Evolutionary conservation across 1,140 invertebrate genomes (phyloP).

Genomic region (Tigriopus japonicus): DNA sequence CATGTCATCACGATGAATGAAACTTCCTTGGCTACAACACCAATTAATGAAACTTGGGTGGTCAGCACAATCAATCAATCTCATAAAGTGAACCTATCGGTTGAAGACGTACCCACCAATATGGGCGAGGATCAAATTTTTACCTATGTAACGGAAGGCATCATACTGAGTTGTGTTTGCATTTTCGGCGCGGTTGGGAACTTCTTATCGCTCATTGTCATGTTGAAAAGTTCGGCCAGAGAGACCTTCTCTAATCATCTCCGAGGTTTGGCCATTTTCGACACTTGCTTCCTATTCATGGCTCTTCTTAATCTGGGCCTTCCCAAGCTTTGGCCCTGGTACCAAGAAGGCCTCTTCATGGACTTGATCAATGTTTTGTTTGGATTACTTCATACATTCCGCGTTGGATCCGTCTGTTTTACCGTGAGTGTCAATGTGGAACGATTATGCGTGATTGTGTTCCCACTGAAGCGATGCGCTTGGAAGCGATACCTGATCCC

Average conservation of each 20-base stretch:
- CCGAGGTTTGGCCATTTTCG: not conserved
- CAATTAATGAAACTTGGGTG: no score
- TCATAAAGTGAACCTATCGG: no score
- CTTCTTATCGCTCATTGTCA: not conserved
- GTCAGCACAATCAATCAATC: no score
- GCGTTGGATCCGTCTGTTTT: not conserved
- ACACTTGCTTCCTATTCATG: not conserved
- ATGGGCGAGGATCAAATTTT: not conserved
- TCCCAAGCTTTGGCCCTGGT: not conserved
- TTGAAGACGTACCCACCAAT: no score
- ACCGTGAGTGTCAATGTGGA: not conserved
- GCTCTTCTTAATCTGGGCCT: not conserved
- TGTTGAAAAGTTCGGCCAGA: not conserved
- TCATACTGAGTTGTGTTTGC: not conserved
- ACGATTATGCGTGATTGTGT: not conserved
- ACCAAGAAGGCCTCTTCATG: not conserved
- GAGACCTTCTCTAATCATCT: not conserved
- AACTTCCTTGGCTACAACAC: no score
- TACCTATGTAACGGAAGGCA: not conserved
- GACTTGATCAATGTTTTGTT: not conserved
- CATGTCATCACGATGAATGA: no score
- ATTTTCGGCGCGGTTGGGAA: not conserved
- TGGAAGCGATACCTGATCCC: not conserved
- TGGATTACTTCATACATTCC: not conserved
- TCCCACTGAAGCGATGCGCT: not conserved